A percentile compares a stretch with the other conserved stretches of the same genome.
Evolutionary conservation across 2,113 vertebrate genomes (phyloP).

Genomic region (Alethe castanea): DNA sequence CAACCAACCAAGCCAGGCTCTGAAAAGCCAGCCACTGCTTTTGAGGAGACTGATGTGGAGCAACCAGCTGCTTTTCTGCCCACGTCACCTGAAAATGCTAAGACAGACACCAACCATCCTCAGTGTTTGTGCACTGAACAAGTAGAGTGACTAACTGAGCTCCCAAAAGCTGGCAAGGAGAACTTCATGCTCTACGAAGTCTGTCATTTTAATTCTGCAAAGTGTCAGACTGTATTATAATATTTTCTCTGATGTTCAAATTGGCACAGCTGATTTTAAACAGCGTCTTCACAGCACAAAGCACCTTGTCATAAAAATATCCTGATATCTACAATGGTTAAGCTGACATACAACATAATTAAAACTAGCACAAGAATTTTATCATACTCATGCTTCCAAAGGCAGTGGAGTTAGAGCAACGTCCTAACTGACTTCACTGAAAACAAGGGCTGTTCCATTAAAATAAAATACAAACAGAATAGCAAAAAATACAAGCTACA

Average conservation of each 20-base stretch:
- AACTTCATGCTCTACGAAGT: neutral
- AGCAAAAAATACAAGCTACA: neutral
- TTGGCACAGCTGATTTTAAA: constrained; percentile 17
- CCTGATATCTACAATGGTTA: neutral
- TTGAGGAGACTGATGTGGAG: rapidly evolving
- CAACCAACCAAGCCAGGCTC: neutral
- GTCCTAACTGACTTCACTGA: neutral
- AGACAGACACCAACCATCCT: neutral
- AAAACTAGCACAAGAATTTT: neutral
- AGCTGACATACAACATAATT: neutral
- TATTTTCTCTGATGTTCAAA: constrained; percentile 30
- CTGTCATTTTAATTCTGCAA: constrained; percentile 4
- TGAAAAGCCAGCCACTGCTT: neutral
- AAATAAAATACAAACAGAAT: neutral
- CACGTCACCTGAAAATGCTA: neutral
- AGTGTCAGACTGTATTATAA: constrained; percentile 1
- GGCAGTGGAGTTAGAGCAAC: neutral
- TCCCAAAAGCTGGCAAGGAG: constrained; percentile 19
- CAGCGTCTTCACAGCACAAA: constrained; percentile 20
- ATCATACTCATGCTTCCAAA: neutral
- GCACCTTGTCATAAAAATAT: constrained; percentile 46
- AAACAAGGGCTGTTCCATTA: neutral
- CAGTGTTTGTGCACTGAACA: neutral
- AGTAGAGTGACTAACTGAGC: neutral
- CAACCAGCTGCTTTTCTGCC: neutral